Evolutionary conservation across 2,113 vertebrate genomes (phyloP).

Genomic region (Aphyosemion australe): DNA sequence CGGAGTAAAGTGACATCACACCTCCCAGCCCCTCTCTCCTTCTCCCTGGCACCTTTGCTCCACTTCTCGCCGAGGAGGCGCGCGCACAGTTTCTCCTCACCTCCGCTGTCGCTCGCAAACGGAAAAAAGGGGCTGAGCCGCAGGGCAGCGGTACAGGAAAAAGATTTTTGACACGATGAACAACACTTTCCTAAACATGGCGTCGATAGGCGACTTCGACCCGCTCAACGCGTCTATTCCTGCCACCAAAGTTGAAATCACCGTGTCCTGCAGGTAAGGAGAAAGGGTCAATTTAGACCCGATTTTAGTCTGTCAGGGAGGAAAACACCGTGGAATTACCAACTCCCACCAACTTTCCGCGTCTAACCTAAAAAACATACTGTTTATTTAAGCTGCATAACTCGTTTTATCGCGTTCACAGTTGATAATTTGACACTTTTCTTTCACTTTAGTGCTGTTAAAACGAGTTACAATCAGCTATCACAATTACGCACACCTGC

Average conservation of each 20-base stretch:
- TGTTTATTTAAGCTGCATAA: too few species aligned
- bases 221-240: slow-evolving; percentile 86
- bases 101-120: slow-evolving; percentile 13
- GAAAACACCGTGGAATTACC: not conserved
- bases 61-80: slow-evolving; percentile 53
- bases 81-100: slow-evolving; percentile 32
- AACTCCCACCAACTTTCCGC: slow-evolving; percentile 30
- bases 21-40: slow-evolving; percentile 32
- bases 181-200: slow-evolving; percentile 82
- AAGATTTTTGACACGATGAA: slow-evolving; percentile 61
- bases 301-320: not conserved
- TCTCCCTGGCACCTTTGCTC: slow-evolving; percentile 47
- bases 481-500: too few species aligned
- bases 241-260: slow-evolving; percentile 92
- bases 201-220: slow-evolving; percentile 88
- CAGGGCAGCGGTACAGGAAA: not conserved
- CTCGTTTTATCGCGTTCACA: too few species aligned
- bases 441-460: too few species aligned
- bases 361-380: too few species aligned
- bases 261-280: slow-evolving; percentile 91
- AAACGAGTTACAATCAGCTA: too few species aligned
- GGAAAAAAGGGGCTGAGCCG: slow-evolving; percentile 49
- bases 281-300: slow-evolving; percentile 4
- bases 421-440: too few species aligned
- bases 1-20: slow-evolving; percentile 63